Evolutionary conservation across 1,140 invertebrate species (phyloP).

Genomic region (Diorhabda sublineata): DNA sequence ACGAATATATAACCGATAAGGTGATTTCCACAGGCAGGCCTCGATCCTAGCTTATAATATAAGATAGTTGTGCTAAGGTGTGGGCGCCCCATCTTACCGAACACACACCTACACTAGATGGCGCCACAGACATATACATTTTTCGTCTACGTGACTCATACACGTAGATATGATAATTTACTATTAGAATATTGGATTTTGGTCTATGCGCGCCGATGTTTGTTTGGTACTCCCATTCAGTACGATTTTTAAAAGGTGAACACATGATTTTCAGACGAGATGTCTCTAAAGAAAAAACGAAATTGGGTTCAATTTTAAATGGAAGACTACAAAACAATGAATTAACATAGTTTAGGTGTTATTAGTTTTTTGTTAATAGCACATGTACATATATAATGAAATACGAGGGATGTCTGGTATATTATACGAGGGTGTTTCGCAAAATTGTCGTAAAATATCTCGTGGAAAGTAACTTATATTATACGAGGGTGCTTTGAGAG

Average conservation of each 20-base stretch:
- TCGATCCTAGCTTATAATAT: slow-evolving; percentile 13
- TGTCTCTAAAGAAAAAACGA: neutral
- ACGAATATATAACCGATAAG: slow-evolving; percentile 13
- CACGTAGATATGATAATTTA: neutral
- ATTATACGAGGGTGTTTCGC: too few species aligned
- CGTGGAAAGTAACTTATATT: too few species aligned
- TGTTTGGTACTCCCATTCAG: neutral
- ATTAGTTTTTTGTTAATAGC: too few species aligned
- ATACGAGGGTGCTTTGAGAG: too few species aligned
- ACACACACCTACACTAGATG: slow-evolving; percentile 11
- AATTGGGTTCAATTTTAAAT: neutral
- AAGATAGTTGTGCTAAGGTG: slow-evolving; percentile 9
- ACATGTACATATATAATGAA: too few species aligned
- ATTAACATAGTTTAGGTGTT: too few species aligned
- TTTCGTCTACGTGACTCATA: slow-evolving; percentile 6
- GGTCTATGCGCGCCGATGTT: too few species aligned
- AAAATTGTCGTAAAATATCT: too few species aligned
- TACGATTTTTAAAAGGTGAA: slow-evolving; percentile 1
- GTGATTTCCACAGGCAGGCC: neutral
- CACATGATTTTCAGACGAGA: neutral
- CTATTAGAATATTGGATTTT: too few species aligned
- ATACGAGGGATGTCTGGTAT: too few species aligned
- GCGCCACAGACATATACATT: slow-evolving; percentile 10
- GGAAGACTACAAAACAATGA: too few species aligned
- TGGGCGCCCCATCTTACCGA: slow-evolving; percentile 8